These are phyloP conservation scores for Eurypyga helias DNA, from an alignment of 2,113 vertebrate species.

Conservation along the genomic window DNA sequence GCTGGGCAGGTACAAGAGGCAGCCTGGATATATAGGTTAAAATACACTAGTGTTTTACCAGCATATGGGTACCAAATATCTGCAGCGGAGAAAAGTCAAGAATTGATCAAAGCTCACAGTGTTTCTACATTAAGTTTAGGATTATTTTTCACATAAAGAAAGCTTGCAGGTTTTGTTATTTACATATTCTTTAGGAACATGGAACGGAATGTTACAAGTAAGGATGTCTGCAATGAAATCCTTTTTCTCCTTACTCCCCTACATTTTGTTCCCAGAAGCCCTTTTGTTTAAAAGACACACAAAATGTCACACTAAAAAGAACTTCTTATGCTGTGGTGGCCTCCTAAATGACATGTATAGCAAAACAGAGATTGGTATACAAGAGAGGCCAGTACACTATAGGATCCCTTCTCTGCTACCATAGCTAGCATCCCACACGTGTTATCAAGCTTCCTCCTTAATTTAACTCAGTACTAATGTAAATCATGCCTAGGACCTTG, in stretches of 20 bases:
- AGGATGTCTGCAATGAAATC: not conserved
- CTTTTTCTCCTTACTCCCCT: not conserved
- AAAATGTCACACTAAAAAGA: not conserved
- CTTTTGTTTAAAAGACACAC: not conserved
- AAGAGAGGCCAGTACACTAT: not conserved
- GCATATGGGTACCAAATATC: not conserved
- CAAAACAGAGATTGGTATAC: not conserved
- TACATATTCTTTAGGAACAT: not conserved
- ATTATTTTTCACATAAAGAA: not conserved
- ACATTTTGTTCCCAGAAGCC: not conserved
- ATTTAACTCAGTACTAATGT: not conserved
- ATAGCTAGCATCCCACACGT: not conserved
- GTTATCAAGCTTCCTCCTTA: not conserved
- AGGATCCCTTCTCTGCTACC: not conserved
- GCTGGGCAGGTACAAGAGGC: not conserved
- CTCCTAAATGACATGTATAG: not conserved
- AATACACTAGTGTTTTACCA: not conserved
- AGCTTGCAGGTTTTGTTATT: not conserved
- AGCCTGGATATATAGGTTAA: not conserved
- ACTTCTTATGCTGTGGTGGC: not conserved
- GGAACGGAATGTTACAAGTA: not conserved
- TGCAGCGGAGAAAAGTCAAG: not conserved
- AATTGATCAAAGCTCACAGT: not conserved
- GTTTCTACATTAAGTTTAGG: not conserved
- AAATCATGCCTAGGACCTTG: not conserved